These are phyloP conservation scores for Agrotis segetum DNA, from an alignment of 2,888 invertebrate genomes.

Conservation along the genomic window DNA sequence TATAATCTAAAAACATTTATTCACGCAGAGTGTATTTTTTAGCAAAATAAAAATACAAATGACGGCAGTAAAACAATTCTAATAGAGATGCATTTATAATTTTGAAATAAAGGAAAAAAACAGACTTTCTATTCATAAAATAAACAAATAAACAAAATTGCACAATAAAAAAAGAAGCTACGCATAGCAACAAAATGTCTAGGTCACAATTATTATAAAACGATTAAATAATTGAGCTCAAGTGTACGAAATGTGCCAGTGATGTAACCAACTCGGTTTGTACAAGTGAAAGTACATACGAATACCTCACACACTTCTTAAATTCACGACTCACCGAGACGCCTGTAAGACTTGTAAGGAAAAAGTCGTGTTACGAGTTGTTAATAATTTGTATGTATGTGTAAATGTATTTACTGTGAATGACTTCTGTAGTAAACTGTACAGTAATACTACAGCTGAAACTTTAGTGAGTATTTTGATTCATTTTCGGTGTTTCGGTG, in stretches of 20 bases:
- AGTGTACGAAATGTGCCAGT: conserved; percentile 73
- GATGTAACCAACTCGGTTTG: conserved; percentile 73
- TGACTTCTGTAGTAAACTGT: conserved; percentile 47
- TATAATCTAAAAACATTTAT: too few species aligned
- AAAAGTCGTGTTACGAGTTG: conserved; percentile 58
- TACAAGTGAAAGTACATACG: conserved; percentile 75
- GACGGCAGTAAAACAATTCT: background rate
- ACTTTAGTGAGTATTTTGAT: background rate
- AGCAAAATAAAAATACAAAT: background rate
- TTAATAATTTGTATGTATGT: conserved; percentile 25
- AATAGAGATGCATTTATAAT: background rate
- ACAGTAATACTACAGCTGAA: background rate
- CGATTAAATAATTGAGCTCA: conserved; percentile 81
- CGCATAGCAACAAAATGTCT: conserved; percentile 68
- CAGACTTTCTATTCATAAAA: background rate
- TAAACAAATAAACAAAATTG: background rate
- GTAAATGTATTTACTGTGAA: conserved; percentile 43
- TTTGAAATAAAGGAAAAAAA: background rate
- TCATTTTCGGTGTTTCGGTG: background rate
- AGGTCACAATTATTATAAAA: conserved; percentile 81
- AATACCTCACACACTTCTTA: conserved; percentile 60
- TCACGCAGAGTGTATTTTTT: background rate
- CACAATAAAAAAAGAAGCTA: conserved; percentile 46
- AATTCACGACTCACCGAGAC: conserved; percentile 53
- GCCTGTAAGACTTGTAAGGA: conserved; percentile 52